Conservation (phyloP, 2,888 invertebrate species). For the Ctenicera cuprea region DNA sequence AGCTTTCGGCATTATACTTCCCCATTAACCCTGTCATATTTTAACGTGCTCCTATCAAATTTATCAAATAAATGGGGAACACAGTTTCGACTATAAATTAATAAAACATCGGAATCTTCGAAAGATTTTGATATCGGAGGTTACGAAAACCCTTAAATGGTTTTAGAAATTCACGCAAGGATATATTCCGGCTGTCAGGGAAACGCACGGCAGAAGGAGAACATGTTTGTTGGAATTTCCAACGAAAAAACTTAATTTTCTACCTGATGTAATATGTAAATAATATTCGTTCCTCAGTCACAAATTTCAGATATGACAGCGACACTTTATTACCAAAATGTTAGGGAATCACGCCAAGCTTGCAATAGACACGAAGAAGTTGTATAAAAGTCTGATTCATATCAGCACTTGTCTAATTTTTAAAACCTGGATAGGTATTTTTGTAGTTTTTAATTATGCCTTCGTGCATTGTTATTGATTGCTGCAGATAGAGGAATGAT, state of each 20-base stretch:
- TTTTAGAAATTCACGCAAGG: slow-evolving; percentile 28
- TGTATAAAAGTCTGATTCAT: slow-evolving; percentile 25
- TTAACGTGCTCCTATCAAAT: slow-evolving; percentile 37
- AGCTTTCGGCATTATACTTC: slow-evolving; percentile 41
- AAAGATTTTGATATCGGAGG: slow-evolving; percentile 1
- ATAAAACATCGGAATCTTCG: slow-evolving; percentile 14
- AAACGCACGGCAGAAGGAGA: slow-evolving; percentile 17
- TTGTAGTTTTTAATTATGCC: slow-evolving; percentile 31
- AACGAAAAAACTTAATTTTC: slow-evolving; percentile 41
- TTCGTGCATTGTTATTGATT: slow-evolving; percentile 32
- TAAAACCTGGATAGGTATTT: neutral
- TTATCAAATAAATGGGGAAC: slow-evolving; percentile 33
- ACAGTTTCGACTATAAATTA: slow-evolving; percentile 22
- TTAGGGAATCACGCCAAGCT: slow-evolving; percentile 49
- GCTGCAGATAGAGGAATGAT: slow-evolving; percentile 20
- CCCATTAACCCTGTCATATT: slow-evolving; percentile 42
- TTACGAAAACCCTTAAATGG: slow-evolving; percentile 11
- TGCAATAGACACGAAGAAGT: slow-evolving; percentile 38
- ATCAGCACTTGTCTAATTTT: slow-evolving; percentile 14
- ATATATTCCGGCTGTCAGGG: slow-evolving; percentile 20
- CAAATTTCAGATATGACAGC: slow-evolving; percentile 52
- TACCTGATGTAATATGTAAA: slow-evolving; percentile 48
- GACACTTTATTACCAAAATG: slow-evolving; percentile 48
- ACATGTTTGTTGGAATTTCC: slow-evolving; percentile 35
- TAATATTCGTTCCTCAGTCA: slow-evolving; percentile 46